Percentiles rank a stretch among this genome's conserved stretches.
phyloP scores from a whole-genome alignment of 2,797 vertebrate genomes.

The Podarcis siculus region DNA sequence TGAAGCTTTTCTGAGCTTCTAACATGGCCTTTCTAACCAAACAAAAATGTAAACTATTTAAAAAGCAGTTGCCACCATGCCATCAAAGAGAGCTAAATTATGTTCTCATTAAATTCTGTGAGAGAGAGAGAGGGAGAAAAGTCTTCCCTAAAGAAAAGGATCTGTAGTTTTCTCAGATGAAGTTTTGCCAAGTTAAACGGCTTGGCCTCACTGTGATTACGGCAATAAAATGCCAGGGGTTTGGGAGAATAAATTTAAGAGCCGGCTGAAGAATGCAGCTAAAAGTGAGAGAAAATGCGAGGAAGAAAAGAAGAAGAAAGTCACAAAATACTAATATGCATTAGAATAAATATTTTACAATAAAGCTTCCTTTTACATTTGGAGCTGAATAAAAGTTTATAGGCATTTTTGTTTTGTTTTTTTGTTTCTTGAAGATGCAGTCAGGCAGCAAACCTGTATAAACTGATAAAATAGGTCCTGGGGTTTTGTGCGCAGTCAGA shows the following conservation, averaged over 20 bases:
- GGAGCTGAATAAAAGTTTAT: constrained; percentile 42
- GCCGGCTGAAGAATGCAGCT: constrained; percentile 16
- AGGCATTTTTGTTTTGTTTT: constrained; percentile 44
- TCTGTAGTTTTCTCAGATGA: constrained; percentile 21
- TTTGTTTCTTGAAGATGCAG: constrained; percentile 54
- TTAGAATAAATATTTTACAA: constrained; percentile 55
- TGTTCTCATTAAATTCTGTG: constrained; percentile 51
- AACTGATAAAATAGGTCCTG: constrained; percentile 65
- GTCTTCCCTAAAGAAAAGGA: constrained; percentile 37
- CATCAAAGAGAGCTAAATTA: constrained; percentile 60
- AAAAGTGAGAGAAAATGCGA: constrained; percentile 33
- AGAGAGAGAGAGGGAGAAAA: not conserved
- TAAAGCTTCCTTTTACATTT: constrained; percentile 37
- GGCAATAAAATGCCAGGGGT: constrained; percentile 28
- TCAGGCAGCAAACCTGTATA: constrained; percentile 62
- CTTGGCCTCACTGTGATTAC: constrained; percentile 37
- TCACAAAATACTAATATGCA: not conserved
- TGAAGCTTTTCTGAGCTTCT: constrained; percentile 23
- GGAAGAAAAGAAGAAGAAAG: constrained; percentile 19
- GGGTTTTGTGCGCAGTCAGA: constrained; percentile 45
- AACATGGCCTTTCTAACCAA: constrained; percentile 13
- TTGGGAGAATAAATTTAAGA: constrained; percentile 27
- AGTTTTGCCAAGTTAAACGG: constrained; percentile 49
- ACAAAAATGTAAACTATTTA: constrained; percentile 41
- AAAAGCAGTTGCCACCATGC: constrained; percentile 31